Conservation (phyloP, 2,797 vertebrate genomes). For the Protosalanx chinensis region DNA sequence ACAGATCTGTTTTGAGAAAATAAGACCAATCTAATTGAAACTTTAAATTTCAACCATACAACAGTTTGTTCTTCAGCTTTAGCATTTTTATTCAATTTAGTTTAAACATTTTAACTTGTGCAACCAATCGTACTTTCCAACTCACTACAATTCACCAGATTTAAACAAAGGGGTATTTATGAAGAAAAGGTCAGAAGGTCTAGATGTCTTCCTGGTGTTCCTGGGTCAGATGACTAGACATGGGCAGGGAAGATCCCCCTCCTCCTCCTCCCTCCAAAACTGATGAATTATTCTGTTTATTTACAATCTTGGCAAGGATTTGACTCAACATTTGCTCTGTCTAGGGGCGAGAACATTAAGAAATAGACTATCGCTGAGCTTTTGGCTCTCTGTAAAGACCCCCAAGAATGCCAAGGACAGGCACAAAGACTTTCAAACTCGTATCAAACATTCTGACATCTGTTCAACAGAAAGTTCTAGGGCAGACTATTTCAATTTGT, state of each 20-base stretch:
- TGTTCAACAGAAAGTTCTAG: not conserved
- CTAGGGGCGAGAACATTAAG: conserved; percentile 61
- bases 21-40: conserved; percentile 33
- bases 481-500: conserved; percentile 1
- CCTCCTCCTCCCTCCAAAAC: conserved; percentile 23
- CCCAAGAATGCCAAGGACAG: conserved; percentile 45
- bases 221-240: conserved; percentile 58
- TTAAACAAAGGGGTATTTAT: conserved; percentile 38
- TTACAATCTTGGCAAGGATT: conserved; percentile 64
- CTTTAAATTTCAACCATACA: conserved; percentile 20
- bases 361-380: conserved; percentile 58
- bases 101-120: conserved; percentile 41
- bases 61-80: conserved; percentile 7
- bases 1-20: conserved; percentile 9
- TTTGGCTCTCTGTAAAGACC: conserved; percentile 46
- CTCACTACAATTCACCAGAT: conserved; percentile 12
- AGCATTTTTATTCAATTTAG: not conserved
- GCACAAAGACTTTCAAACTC: conserved; percentile 36
- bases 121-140: conserved; percentile 38
- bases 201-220: conserved; percentile 56
- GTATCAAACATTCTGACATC: not conserved
- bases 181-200: conserved; percentile 61
- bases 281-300: conserved; percentile 65
- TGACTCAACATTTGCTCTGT: conserved; percentile 63
- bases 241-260: conserved; percentile 43